phyloP scores from a whole-genome alignment of 2,888 invertebrate species.

The Exephanes ischioxanthus region DNA sequence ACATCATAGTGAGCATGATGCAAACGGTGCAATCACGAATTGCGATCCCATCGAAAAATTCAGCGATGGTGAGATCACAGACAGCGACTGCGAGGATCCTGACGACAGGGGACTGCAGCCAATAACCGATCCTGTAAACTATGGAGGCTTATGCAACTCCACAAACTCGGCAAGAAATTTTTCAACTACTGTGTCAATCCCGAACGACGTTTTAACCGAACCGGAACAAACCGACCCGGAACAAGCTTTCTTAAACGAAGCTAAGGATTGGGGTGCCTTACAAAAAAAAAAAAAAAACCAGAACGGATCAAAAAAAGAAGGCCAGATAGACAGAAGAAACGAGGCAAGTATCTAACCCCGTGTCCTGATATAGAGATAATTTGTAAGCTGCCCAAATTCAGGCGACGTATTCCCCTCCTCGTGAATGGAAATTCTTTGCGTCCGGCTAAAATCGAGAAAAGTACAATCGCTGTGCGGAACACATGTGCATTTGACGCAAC shows the following conservation, averaged over 20 bases:
- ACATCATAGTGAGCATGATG: too few relatives aligned
- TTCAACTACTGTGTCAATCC: too few relatives aligned
- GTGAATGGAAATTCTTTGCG: slow-evolving; percentile 48
- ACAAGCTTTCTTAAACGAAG: slow-evolving; percentile 37
- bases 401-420: slow-evolving; percentile 18
- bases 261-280: slow-evolving; percentile 46
- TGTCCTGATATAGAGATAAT: slow-evolving; percentile 12
- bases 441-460: slow-evolving; percentile 45
- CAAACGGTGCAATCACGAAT: neutral
- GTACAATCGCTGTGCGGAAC: slow-evolving; percentile 17
- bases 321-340: neutral
- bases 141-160: neutral
- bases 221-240: too few relatives aligned
- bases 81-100: slow-evolving; percentile 17
- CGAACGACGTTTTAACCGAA: too few relatives aligned
- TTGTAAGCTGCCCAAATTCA: slow-evolving; percentile 33
- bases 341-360: neutral
- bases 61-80: neutral
- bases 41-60: slow-evolving; percentile 4
- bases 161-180: neutral
- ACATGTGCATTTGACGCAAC: slow-evolving; percentile 56
- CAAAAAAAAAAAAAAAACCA: neutral
- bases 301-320: neutral
- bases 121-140: neutral
- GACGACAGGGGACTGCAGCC: neutral